Conservation (phyloP, 2,113 vertebrate species). For the Grammomys dolichurus region DNA sequence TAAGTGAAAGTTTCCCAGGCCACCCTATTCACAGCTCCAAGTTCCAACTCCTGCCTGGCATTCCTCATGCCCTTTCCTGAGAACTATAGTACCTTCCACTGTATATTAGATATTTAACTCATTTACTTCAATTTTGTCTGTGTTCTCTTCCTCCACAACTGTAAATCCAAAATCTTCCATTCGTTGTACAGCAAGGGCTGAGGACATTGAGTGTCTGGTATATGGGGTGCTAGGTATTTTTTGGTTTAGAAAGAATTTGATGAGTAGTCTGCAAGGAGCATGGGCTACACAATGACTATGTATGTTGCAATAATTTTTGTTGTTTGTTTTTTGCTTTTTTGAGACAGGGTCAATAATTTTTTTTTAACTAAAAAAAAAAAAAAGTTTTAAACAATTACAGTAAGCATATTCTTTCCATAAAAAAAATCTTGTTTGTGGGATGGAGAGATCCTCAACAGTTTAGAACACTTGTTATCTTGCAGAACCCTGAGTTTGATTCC, state of each 20-base stretch:
- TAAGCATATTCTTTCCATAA: not conserved
- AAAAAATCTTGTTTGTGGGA: not conserved
- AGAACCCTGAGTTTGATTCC: not conserved
- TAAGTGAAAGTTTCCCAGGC: slow-evolving; percentile 10
- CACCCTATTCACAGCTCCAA: not conserved
- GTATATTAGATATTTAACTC: slow-evolving; percentile 13
- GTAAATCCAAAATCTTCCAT: slow-evolving; percentile 45
- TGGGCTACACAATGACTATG: not conserved
- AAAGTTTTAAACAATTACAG: not conserved
- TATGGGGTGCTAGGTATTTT: not conserved
- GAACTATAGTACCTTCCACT: not conserved
- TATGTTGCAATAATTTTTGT: not conserved
- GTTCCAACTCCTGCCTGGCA: not conserved
- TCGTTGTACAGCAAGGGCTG: not conserved
- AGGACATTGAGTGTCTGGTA: not conserved
- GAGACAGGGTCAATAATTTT: not conserved
- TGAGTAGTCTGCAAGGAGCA: not conserved
- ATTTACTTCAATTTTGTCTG: slow-evolving; percentile 2
- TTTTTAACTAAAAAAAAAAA: not conserved
- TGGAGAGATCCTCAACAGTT: not conserved
- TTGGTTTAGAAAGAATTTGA: not conserved
- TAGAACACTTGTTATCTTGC: not conserved
- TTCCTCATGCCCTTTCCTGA: not conserved
- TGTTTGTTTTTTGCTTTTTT: not conserved
- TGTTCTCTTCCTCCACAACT: slow-evolving; percentile 13